Conservation (phyloP, 2,888 invertebrate species). For the Lasioglossum malachurum region DNA sequence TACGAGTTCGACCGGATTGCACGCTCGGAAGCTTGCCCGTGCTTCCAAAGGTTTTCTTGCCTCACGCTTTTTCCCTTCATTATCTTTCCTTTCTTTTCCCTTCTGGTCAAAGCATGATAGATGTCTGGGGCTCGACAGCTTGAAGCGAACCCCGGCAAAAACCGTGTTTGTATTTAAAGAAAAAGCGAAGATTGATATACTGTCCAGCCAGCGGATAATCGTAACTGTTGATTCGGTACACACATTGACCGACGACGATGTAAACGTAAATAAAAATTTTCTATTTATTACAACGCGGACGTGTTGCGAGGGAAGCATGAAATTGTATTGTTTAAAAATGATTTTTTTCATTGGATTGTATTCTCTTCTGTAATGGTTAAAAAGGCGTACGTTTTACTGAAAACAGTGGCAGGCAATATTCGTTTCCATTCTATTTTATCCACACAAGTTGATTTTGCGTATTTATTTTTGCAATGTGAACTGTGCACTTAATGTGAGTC, state of each 20-base stretch:
- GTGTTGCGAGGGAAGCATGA: background rate
- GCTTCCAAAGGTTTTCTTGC: slow-evolving; percentile 18
- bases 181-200: background rate
- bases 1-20: slow-evolving; percentile 33
- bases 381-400: background rate
- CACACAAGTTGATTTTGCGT: background rate
- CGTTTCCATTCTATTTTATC: too few relatives aligned
- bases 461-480: background rate
- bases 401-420: background rate
- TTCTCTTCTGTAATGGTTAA: background rate
- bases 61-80: background rate
- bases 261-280: background rate
- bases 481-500: too few relatives aligned
- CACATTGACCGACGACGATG: background rate
- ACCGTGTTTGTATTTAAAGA: background rate
- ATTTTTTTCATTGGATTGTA: background rate
- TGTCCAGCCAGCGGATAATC: background rate
- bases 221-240: background rate
- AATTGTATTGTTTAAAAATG: background rate
- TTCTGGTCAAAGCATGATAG: slow-evolving; percentile 4
- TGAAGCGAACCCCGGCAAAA: background rate
- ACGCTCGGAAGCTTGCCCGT: slow-evolving; percentile 20
- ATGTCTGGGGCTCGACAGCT: background rate
- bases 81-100: slow-evolving; percentile 16
- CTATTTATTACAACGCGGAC: background rate